Evolutionary conservation across 1,140 invertebrate species (phyloP), one percentile per base, ranked within the genome.

Genomic region (Harlomillsia oculata): DNA sequence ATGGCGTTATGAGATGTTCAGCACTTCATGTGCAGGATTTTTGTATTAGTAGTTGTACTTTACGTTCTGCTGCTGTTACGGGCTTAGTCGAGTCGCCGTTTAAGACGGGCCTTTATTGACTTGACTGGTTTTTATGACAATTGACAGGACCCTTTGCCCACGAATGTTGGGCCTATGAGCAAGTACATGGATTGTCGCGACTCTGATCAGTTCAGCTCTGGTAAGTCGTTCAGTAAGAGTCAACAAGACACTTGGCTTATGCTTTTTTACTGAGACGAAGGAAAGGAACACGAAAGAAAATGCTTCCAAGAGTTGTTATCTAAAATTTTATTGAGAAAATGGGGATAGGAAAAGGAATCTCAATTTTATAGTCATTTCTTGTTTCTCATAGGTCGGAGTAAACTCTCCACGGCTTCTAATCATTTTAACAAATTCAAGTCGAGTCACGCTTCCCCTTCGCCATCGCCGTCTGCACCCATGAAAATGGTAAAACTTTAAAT

Each of bases 401-500:
- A 68, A 46, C 59, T 66, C 8, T 62, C 58, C 11, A 60, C 59
- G 37, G 56, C 56, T 29, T 67, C 65, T 9, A 67, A 61, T 61
- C 59, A 61, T 54, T 64, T 66, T 37, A 62, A 58, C 34, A 65
- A 62, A 53, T 65, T 62, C 32, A 65, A 65, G 50, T 54, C 63
- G 32, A 59, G 45, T 54, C 63, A 65, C 48, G 53, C 60, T 34
- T 62, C 63, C 11, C 60, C 64, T 14, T 65, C 64, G 14, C 64
- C 64, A 13, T 65, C 64, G 13, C 64, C 64, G 6, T 65, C 60
- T 25, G 56, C 64, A 23, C 55, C 64, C n/a, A 56, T 65, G 49
- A 65, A 62, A 58, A 62, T 62, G 64, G 64, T 60, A 50, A 39
- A n/a, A n/a, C n/a, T n/a, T n/a, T n/a, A n/a, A n/a, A n/a, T n/a